Conservation (phyloP, 2,113 vertebrate species). For the Heloderma charlesbogerti region DNA sequence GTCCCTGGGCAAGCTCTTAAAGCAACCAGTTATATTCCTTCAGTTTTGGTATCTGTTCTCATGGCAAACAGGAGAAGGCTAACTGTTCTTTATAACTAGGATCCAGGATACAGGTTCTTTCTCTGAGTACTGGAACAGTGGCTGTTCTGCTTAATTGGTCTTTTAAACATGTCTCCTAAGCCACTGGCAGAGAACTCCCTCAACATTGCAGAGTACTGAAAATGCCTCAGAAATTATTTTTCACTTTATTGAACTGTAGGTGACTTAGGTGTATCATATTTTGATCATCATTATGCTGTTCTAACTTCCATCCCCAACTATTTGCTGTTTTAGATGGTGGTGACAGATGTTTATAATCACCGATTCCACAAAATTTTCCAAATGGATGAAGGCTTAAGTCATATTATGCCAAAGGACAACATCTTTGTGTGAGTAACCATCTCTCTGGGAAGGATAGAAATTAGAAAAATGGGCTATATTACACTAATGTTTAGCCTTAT, state of each 20-base stretch:
- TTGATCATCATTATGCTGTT: conserved; percentile 9
- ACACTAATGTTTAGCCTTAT: conserved; percentile 1
- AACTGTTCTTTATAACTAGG: background rate
- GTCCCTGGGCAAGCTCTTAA: background rate
- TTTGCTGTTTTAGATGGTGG: conserved; percentile 90
- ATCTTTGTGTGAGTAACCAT: conserved; percentile 92
- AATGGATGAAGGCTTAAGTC: conserved; percentile 92
- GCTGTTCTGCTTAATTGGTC: background rate
- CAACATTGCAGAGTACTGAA: background rate
- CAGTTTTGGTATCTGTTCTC: background rate
- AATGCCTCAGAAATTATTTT: background rate
- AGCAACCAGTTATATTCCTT: background rate
- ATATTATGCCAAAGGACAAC: conserved; percentile 95
- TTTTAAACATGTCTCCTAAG: background rate
- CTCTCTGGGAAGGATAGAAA: background rate
- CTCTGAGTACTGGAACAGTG: background rate
- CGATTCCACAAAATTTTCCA: conserved; percentile 97
- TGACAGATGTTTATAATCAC: conserved; percentile 97
- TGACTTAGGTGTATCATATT: conserved; percentile 19
- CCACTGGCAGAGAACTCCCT: background rate
- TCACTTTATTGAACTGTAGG: conserved; percentile 30
- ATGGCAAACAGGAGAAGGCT: background rate
- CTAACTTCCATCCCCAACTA: conserved; percentile 43
- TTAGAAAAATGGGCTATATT: background rate
- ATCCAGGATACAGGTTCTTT: background rate